Conservation (phyloP, 2,797 vertebrate species). For the Atherinosoma microstoma region DNA sequence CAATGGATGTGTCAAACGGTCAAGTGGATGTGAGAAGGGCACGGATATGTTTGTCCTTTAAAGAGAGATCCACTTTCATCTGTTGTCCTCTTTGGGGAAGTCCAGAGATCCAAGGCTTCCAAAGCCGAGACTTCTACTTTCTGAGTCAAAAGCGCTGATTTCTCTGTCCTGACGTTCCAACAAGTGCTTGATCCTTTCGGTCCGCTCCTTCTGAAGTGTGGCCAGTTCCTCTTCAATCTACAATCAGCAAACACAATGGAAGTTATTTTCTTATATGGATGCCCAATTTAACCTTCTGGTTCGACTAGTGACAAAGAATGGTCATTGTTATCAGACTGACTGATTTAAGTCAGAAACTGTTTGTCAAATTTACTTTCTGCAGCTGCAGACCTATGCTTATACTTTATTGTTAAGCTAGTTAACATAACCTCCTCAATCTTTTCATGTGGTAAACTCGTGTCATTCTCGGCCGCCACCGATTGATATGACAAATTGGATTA, state of each 20-base stretch:
- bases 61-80: constrained; percentile 89
- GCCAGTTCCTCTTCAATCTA: constrained; percentile 83
- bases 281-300: not conserved
- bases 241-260: not conserved
- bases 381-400: no score
- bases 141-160: constrained; percentile 73
- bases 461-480: no score
- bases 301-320: not conserved
- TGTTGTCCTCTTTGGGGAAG: constrained; percentile 96
- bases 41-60: constrained; percentile 85
- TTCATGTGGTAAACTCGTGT: no score
- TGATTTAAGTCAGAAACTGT: no score
- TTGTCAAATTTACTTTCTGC: no score
- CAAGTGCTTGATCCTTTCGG: constrained; percentile 79
- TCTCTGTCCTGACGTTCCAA: constrained; percentile 82
- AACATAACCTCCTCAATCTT: no score
- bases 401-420: no score
- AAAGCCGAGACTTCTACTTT: constrained; percentile 87
- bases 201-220: constrained; percentile 80
- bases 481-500: no score
- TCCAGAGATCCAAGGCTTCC: constrained; percentile 94
- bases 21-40: constrained; percentile 89
- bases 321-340: not conserved
- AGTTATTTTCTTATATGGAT: not conserved
- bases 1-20: constrained; percentile 82